These are phyloP conservation scores for Germaria angustata DNA, from an alignment of 2,888 invertebrate species.

Conservation along the genomic window DNA sequence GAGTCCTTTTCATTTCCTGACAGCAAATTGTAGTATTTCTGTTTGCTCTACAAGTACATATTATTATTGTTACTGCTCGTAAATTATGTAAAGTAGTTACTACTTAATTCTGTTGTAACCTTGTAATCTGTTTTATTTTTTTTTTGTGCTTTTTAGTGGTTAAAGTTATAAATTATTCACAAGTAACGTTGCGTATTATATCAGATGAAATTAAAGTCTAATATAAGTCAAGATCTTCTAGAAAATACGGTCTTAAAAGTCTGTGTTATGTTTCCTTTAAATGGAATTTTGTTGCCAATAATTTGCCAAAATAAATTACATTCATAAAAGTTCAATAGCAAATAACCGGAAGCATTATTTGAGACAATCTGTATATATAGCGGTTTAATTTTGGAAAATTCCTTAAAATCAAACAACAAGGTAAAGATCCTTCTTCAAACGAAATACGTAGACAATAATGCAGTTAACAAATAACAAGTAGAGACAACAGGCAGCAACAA, in stretches of 20 bases:
- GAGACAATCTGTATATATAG: slow-evolving; percentile 66
- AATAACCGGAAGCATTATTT: slow-evolving; percentile 66
- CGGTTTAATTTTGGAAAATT: slow-evolving; percentile 67
- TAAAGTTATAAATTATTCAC: slow-evolving; percentile 77
- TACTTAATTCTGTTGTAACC: slow-evolving; percentile 78
- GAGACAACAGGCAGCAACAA: too few species aligned
- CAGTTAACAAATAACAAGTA: slow-evolving; percentile 3
- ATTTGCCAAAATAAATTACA: neutral
- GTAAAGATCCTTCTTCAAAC: slow-evolving; percentile 8
- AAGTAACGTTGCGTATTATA: slow-evolving; percentile 31
- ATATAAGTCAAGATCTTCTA: too few species aligned
- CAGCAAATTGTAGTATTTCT: slow-evolving; percentile 46
- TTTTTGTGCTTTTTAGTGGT: slow-evolving; percentile 68
- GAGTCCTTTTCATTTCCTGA: slow-evolving; percentile 14
- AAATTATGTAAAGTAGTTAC: slow-evolving; percentile 78
- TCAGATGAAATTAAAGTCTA: neutral
- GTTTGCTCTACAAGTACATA: neutral
- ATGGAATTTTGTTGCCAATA: neutral
- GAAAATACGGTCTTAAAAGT: neutral
- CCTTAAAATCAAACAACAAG: slow-evolving; percentile 23
- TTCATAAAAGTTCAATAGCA: slow-evolving; percentile 62
- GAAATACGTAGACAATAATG: slow-evolving; percentile 21
- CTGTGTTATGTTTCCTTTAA: neutral
- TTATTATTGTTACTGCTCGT: slow-evolving; percentile 64
- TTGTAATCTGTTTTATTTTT: slow-evolving; percentile 75